Evolutionary conservation across 2,113 vertebrate species (phyloP).

Genomic region (Polypterus senegalus): DNA sequence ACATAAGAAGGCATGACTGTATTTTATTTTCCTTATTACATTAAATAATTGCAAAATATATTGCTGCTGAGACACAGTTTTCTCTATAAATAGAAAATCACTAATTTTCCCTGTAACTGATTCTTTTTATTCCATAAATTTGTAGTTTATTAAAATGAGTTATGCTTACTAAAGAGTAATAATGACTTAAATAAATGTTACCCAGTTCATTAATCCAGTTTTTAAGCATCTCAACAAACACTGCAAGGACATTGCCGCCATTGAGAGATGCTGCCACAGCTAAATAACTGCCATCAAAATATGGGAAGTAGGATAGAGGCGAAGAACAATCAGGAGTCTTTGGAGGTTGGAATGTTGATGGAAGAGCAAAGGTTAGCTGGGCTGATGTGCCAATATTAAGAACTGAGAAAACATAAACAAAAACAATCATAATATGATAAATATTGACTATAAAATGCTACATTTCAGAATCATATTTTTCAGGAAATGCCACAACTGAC

Average conservation of each 20-base stretch:
- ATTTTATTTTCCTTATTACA: too few relatives aligned
- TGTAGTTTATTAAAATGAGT: too few relatives aligned
- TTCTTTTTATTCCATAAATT: neutral
- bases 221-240: slow-evolving; percentile 69
- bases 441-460: too few relatives aligned
- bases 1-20: too few relatives aligned
- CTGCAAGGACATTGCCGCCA: slow-evolving; percentile 75
- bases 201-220: slow-evolving; percentile 78
- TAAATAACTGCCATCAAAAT: slow-evolving; percentile 66
- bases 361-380: slow-evolving; percentile 73
- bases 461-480: too few relatives aligned
- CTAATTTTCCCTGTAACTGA: neutral
- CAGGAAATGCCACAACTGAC: too few relatives aligned
- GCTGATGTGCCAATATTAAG: slow-evolving; percentile 90
- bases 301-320: slow-evolving; percentile 70
- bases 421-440: neutral
- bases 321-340: slow-evolving; percentile 49
- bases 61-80: too few relatives aligned
- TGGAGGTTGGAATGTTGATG: slow-evolving; percentile 59
- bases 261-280: slow-evolving; percentile 87
- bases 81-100: neutral
- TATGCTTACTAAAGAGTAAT: neutral
- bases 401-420: slow-evolving; percentile 39
- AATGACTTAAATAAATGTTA: slow-evolving; percentile 24
- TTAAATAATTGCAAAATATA: too few relatives aligned